phyloP scores from a whole-genome alignment of 2,113 vertebrate species.

The Toxostoma redivivum region DNA sequence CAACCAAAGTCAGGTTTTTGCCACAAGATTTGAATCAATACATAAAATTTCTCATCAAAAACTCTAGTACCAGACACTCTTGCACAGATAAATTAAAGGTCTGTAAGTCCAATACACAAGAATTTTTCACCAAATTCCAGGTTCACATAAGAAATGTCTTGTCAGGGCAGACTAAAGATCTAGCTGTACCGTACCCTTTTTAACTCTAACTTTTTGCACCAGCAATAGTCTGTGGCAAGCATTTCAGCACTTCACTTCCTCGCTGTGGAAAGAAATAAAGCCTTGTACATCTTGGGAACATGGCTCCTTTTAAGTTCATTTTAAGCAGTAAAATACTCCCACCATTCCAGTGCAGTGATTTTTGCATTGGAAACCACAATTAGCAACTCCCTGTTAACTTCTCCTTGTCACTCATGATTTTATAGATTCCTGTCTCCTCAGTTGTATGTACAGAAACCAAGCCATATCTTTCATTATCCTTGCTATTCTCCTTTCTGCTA shows the following conservation, averaged over 20 bases:
- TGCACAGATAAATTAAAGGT: not conserved
- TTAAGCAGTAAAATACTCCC: not conserved
- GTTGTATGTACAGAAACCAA: not conserved
- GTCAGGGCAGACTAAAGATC: not conserved
- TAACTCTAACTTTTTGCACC: not conserved
- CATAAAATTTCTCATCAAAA: not conserved
- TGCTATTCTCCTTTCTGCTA: not conserved
- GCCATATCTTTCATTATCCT: not conserved
- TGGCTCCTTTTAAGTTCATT: not conserved
- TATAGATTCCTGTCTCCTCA: not conserved
- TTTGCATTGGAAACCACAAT: not conserved
- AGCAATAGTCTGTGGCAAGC: not conserved
- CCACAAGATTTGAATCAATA: not conserved
- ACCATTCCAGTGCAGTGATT: not conserved
- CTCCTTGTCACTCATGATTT: not conserved
- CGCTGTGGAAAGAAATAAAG: not conserved
- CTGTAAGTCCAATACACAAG: not conserved
- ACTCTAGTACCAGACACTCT: not conserved
- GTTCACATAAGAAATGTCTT: not conserved
- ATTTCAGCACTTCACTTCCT: not conserved
- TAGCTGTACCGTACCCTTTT: not conserved
- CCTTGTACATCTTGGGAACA: not conserved
- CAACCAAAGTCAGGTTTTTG: not conserved
- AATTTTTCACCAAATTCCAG: not conserved
- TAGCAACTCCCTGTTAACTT: not conserved